Evolutionary conservation across 2,113 vertebrate species (phyloP), one percentile per base, ranked within the genome.

Genomic region (Emydura subglobosa): DNA sequence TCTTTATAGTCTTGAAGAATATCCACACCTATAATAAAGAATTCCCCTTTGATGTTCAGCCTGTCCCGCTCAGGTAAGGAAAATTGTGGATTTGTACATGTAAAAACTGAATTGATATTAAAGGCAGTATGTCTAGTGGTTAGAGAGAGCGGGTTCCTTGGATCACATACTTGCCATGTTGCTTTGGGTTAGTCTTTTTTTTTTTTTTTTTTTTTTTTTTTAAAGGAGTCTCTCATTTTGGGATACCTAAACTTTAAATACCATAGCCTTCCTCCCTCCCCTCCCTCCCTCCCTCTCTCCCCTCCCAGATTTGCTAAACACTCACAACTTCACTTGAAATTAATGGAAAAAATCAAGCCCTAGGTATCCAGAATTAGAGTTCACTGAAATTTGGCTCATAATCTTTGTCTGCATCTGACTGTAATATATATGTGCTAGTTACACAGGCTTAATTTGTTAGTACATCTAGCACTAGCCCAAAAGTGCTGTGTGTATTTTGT

Each of bases 11-110:
- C 92, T 98, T 99, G 96, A 99, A 99, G 98, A 99, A 99, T 97
- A 98, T 99, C 94, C 99, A 99, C 96, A 99, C 99, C 34, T 99
- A 98, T 98, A 99, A 99, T 98, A 99, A 99, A 98, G 99, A 99
- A 93, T 99, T 99, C 87, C 99, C 99, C 59, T 99, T 99, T 96
- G 99, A 99, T 95, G 99, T 99, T 95, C 99, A 99, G 96, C 99
- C 99, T 57, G 99, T 99, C 95, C 99, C 99, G 83, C 98, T 99
- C 97, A 99, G 99, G 99, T 99, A 98, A 99, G 97, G 59, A 80
- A 84, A 85, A 88, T 27, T 42, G 42, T 22, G 76, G 7, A 16
- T 87, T 27, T 16, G 50, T 86, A 93, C 4, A 3, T 9, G 13
- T 89, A 82, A 7, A 59, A 54, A 76, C 49, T 12, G 25, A 85